phyloP scores from a whole-genome alignment of 1,140 invertebrate species.

The Babylonia areolata region DNA sequence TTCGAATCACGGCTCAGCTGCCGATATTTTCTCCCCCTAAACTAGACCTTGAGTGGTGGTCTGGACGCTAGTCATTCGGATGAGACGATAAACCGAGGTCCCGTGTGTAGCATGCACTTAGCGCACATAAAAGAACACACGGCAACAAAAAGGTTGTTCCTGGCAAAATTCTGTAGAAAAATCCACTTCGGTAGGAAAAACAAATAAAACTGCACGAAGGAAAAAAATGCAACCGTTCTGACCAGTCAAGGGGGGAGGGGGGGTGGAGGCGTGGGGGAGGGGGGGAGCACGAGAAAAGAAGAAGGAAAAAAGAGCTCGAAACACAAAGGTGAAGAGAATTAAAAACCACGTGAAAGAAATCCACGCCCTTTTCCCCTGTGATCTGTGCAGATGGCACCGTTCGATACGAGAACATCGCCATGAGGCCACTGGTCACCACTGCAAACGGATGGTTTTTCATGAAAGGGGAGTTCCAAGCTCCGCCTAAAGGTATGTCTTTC shows the following conservation, averaged over 20 bases:
- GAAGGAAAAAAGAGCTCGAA: neutral
- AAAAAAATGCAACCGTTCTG: neutral
- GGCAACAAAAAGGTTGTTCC: no score
- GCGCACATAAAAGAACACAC: no score
- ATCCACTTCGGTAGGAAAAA: neutral
- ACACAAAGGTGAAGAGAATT: no score
- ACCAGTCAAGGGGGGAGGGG: neutral
- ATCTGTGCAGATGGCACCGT: neutral
- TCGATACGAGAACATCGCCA: conserved; percentile 22
- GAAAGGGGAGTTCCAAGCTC: conserved; percentile 33
- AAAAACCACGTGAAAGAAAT: no score
- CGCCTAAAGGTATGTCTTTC: conserved; percentile 9
- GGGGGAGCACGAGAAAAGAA: neutral
- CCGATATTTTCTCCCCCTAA: no score
- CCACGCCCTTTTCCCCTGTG: no score
- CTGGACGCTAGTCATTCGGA: no score
- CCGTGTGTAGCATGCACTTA: no score
- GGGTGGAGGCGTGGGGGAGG: neutral
- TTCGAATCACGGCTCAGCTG: no score
- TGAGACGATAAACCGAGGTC: no score
- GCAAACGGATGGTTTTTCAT: conserved; percentile 24
- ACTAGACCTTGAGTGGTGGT: no score
- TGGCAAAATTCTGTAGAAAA: no score
- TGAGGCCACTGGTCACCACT: conserved; percentile 15
- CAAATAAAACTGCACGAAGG: neutral